Evolutionary conservation across 2,113 vertebrate genomes (phyloP).

Genomic region (Australoheros scitulus): DNA sequence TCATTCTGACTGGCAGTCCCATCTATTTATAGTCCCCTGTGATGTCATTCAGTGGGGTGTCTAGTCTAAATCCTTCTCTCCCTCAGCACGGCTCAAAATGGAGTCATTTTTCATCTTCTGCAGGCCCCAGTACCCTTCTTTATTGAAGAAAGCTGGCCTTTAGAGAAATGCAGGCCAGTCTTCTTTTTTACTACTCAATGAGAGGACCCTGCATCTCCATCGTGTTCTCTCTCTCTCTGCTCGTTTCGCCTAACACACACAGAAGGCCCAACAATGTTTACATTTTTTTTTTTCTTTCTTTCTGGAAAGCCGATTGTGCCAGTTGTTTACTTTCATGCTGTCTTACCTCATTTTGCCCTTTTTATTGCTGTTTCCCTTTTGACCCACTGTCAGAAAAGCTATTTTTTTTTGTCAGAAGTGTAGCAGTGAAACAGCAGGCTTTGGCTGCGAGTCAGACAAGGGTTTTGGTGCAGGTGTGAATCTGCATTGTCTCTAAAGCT

Average conservation of each 20-base stretch:
- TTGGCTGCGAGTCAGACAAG: slow-evolving; percentile 47
- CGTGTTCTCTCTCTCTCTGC: slow-evolving; percentile 20
- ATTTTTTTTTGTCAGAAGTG: background rate
- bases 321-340: slow-evolving; percentile 14
- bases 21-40: slow-evolving; percentile 69
- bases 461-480: slow-evolving; percentile 51
- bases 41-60: slow-evolving; percentile 70
- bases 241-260: slow-evolving; percentile 1
- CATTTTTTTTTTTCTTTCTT: background rate
- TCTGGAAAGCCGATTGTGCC: slow-evolving; percentile 12
- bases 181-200: slow-evolving; percentile 1
- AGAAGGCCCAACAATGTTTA: background rate
- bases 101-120: slow-evolving; percentile 74
- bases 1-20: slow-evolving; percentile 44
- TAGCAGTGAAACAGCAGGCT: slow-evolving; percentile 13
- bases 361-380: slow-evolving; percentile 18
- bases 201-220: slow-evolving; percentile 9
- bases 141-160: slow-evolving; percentile 67
- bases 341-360: slow-evolving; percentile 7
- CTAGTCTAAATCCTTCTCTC: slow-evolving; percentile 49
- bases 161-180: slow-evolving; percentile 43
- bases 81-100: slow-evolving; percentile 61
- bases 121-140: slow-evolving; percentile 55
- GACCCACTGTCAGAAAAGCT: slow-evolving; percentile 25
- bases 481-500: slow-evolving; percentile 61